These are phyloP conservation scores for Luscinia megarhynchos DNA, from an alignment of 2,797 vertebrate species.

Conservation along the genomic window DNA sequence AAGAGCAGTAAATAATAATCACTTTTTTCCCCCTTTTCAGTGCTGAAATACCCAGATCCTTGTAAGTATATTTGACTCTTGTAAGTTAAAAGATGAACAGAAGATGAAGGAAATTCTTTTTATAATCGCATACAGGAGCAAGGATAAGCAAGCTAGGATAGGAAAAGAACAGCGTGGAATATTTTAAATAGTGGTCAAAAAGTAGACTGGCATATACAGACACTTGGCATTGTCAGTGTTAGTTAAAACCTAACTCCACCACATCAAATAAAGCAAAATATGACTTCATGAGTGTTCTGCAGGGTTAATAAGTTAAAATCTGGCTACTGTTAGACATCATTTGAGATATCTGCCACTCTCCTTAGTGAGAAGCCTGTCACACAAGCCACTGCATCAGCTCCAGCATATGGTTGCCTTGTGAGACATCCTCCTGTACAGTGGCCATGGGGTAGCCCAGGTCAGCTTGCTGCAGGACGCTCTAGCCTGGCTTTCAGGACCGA, in stretches of 20 bases:
- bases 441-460: not conserved
- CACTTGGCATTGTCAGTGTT: not conserved
- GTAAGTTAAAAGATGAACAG: conserved; percentile 9
- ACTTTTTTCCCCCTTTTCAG: not conserved
- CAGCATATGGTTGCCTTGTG: not conserved
- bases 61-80: conserved; percentile 37
- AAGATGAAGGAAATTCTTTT: conserved; percentile 15
- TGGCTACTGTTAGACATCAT: not conserved
- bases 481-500: not conserved
- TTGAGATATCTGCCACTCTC: not conserved
- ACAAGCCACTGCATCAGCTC: not conserved
- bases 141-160: not conserved
- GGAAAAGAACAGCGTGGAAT: not conserved
- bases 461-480: not conserved
- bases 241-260: not conserved
- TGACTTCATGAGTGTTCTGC: not conserved
- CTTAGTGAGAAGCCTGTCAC: not conserved
- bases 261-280: not conserved
- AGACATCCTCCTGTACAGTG: not conserved
- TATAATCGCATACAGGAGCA: not conserved
- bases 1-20: conserved; percentile 40
- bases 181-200: not conserved
- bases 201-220: not conserved
- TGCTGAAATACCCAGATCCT: not conserved
- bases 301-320: not conserved